These are phyloP conservation scores for Platysteira castanea DNA, from an alignment of 2,113 vertebrate species.

Conservation along the genomic window DNA sequence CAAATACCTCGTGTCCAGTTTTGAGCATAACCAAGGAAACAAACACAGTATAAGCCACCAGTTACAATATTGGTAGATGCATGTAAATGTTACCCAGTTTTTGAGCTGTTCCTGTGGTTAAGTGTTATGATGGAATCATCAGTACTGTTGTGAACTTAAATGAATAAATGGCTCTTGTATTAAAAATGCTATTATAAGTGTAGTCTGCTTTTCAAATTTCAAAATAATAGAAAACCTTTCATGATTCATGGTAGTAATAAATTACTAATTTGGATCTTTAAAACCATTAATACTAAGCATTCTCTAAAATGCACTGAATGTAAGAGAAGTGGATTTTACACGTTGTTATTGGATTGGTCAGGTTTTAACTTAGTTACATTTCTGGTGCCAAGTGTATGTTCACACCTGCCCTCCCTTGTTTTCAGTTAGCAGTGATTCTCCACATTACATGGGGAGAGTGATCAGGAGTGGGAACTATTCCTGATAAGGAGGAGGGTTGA, in stretches of 20 bases:
- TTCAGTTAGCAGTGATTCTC: not conserved
- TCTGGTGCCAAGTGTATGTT: not conserved
- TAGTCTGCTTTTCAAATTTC: not conserved
- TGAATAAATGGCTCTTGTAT: not conserved
- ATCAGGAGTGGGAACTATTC: not conserved
- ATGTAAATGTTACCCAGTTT: not conserved
- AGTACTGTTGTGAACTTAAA: not conserved
- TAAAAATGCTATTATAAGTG: not conserved
- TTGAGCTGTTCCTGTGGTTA: not conserved
- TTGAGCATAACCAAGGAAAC: not conserved
- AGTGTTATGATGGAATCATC: not conserved
- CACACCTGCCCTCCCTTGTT: not conserved
- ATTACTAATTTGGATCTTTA: not conserved
- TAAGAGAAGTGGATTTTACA: not conserved
- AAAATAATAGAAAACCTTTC: not conserved
- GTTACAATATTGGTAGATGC: not conserved
- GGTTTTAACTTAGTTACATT: not conserved
- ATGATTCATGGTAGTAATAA: not conserved
- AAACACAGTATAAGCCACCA: not conserved
- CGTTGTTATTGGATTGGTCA: not conserved
- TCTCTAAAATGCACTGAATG: not conserved
- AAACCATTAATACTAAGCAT: not conserved
- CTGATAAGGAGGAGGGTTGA: not conserved
- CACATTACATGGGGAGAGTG: not conserved
- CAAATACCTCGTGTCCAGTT: not conserved